phyloP scores from a whole-genome alignment of 2,113 vertebrate genomes.

The Aplodontia rufa region DNA sequence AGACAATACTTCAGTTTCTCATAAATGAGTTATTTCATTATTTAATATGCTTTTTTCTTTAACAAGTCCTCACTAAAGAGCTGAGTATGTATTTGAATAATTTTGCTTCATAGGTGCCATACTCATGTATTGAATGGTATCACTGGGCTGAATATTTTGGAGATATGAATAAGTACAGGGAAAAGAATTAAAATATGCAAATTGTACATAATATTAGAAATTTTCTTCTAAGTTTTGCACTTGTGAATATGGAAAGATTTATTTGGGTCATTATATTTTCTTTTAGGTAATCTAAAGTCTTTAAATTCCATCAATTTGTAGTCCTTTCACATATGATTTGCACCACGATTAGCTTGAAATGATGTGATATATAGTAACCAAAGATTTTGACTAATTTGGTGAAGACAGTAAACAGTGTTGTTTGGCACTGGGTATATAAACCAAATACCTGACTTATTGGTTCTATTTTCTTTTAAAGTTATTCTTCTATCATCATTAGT shows the following conservation, averaged over 20 bases:
- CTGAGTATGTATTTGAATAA: neutral
- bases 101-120: neutral
- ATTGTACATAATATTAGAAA: neutral
- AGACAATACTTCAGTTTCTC: neutral
- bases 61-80: neutral
- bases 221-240: neutral
- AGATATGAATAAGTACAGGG: neutral
- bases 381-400: neutral
- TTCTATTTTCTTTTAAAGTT: conserved; percentile 28
- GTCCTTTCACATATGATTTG: conserved; percentile 4
- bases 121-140: neutral
- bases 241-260: conserved; percentile 24
- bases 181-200: neutral
- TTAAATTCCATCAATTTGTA: neutral
- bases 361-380: neutral
- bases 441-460: neutral
- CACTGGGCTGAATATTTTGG: neutral
- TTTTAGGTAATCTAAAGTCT: neutral
- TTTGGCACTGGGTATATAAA: neutral
- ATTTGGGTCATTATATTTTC: conserved; percentile 9
- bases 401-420: neutral
- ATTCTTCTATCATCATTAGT: conserved; percentile 29
- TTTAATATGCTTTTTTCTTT: neutral
- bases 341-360: neutral
- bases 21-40: neutral